Evolutionary conservation across 2,888 invertebrate genomes (phyloP), one percentile per base, ranked within the genome.

Genomic region (Yponomeuta evonymella): DNA sequence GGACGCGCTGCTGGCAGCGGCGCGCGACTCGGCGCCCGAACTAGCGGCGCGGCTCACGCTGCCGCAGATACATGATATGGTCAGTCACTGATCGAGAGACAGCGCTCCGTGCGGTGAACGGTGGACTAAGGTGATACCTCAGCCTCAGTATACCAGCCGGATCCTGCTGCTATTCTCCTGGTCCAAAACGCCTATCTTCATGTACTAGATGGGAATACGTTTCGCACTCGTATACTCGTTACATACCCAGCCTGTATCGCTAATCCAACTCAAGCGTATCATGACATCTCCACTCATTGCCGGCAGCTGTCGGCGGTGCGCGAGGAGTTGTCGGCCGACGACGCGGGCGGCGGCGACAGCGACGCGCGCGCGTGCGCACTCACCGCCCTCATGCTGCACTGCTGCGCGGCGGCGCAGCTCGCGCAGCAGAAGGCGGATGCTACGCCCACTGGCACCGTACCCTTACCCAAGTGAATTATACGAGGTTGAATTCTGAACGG

Each of bases 341-440:
- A 89, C 77, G 87, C 87, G 48, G 75, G 81, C 64, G 79, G 78
- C n/a, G 76, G 76, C 70, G 75, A 72, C 68, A 77, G 78, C 10
- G 77, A 77, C 67, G 76, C 96, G 75, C 95, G 97, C 79, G 96
- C 98, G 9, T 97, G 97, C 86, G 97, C 98, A 0, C 92, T 99
- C 74, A 97, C 98, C 70, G 96, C 98, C 70, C 94, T 98, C 75
- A 96, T 98, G 96, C 92, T 99, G 75, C 98, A 98, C 88, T 97
- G 98, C 87, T 99, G 98, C 88, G 96, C 98, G 4, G 98, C 98
- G 3, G 94, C 98, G 72, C 98, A 98, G 82, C 95, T 96, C 77
- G 95, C 96, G 65, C 88, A 90, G 76, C 86, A 86, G 72, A 82
- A 80, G 65, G 77, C 80, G 2, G 81, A 83, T 29, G 76, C 79